These are phyloP conservation scores for Orcinus orca DNA, from an alignment of 2,113 vertebrate species.

Conservation along the genomic window DNA sequence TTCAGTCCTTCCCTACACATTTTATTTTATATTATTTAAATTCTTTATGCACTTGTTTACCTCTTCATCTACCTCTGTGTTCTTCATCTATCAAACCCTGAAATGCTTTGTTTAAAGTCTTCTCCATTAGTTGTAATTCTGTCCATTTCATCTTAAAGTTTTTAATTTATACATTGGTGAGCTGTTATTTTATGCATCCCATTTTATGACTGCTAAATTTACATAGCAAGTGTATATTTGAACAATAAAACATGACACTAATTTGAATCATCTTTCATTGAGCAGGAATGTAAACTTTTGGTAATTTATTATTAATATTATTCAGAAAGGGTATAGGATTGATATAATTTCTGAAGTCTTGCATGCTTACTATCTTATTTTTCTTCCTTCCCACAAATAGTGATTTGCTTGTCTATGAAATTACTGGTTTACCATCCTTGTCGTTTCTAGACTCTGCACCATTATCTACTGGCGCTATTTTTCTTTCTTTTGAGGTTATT, in stretches of 20 bases:
- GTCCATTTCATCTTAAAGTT: constrained; percentile 1
- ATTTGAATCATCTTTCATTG: constrained; percentile 66
- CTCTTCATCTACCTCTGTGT: neutral
- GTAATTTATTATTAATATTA: constrained; percentile 56
- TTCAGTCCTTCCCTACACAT: neutral
- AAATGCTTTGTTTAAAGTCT: neutral
- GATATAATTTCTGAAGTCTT: constrained; percentile 33
- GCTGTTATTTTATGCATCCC: constrained; percentile 35
- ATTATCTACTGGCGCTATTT: neutral
- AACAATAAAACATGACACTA: constrained; percentile 65
- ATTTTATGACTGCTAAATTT: constrained; percentile 64
- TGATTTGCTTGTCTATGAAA: neutral
- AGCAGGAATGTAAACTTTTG: constrained; percentile 34
- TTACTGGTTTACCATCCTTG: neutral
- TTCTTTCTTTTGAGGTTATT: neutral
- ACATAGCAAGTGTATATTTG: constrained; percentile 46
- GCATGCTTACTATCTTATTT: neutral
- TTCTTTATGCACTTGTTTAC: neutral
- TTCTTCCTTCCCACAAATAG: neutral
- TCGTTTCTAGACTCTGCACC: neutral
- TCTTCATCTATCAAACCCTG: neutral
- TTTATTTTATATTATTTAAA: constrained; percentile 12
- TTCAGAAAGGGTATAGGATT: constrained; percentile 36
- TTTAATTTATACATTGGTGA: constrained; percentile 60
- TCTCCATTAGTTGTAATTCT: constrained; percentile 29